Evolutionary conservation across 2,113 vertebrate species (phyloP).

Genomic region (Pelecanoides urinatrix): DNA sequence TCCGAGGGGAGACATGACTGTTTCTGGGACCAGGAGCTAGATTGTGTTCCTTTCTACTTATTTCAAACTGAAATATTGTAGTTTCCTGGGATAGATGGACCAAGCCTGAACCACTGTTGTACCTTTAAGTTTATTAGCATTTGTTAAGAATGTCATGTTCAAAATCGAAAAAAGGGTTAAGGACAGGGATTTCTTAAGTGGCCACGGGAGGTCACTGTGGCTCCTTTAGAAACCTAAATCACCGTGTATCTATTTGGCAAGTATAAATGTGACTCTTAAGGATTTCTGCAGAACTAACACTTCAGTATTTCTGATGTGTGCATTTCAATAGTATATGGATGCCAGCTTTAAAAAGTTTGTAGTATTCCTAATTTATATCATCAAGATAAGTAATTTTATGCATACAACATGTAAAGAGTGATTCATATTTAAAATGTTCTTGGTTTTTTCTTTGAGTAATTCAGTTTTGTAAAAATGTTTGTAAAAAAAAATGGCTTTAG

Average conservation of each 20-base stretch:
- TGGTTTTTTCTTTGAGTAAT: conserved; percentile 5
- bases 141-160: neutral
- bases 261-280: neutral
- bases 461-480: conserved; percentile 61
- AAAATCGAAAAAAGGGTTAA: neutral
- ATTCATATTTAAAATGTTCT: conserved; percentile 20
- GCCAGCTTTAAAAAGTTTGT: conserved; percentile 13
- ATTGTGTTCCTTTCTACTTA: neutral
- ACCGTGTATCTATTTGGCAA: neutral
- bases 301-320: neutral
- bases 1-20: neutral
- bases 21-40: neutral
- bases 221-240: neutral
- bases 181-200: neutral
- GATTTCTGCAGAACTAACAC: neutral
- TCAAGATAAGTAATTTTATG: neutral
- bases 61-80: neutral
- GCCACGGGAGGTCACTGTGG: conserved; percentile 45
- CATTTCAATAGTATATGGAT: neutral
- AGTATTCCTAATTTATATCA: conserved; percentile 44
- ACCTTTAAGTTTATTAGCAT: neutral
- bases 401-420: conserved; percentile 10
- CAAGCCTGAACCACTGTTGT: neutral
- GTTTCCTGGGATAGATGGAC: neutral
- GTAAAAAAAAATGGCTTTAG: conserved; percentile 41